These are phyloP conservation scores for Pangasius krempfi DNA, from an alignment of 2,797 vertebrate species.

Conservation along the genomic window DNA sequence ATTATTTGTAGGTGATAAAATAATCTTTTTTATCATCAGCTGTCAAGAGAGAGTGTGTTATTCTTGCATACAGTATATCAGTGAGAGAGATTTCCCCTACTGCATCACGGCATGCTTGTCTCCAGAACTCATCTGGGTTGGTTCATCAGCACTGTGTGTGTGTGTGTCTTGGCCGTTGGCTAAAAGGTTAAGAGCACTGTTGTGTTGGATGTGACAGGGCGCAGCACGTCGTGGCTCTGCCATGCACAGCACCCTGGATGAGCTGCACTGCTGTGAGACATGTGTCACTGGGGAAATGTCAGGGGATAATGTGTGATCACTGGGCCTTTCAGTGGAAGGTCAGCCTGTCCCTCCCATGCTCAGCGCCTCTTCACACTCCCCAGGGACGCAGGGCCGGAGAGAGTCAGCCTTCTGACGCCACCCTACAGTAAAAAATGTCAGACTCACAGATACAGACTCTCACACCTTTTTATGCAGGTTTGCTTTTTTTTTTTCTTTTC, in stretches of 20 bases:
- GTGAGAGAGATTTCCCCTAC: neutral
- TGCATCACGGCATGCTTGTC: neutral
- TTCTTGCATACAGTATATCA: neutral
- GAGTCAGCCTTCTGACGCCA: conserved; percentile 29
- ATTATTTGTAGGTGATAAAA: neutral
- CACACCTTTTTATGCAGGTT: neutral
- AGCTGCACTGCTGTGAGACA: conserved; percentile 62
- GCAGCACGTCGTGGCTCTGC: conserved; percentile 42
- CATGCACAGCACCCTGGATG: conserved; percentile 63
- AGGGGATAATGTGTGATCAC: conserved; percentile 76
- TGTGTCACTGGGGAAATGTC: conserved; percentile 76
- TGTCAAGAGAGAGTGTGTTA: neutral
- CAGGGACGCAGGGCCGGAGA: conserved; percentile 35
- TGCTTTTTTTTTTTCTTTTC: neutral
- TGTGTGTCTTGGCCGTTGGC: conserved; percentile 46
- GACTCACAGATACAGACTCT: conserved; percentile 16
- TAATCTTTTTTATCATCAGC: neutral
- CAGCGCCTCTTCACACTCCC: conserved; percentile 54
- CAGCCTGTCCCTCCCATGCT: conserved; percentile 65
- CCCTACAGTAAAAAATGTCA: conserved; percentile 55
- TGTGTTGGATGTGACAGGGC: conserved; percentile 50
- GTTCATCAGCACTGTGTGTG: neutral
- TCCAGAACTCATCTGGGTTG: neutral
- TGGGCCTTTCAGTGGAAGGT: conserved; percentile 72
- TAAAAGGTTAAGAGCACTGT: conserved; percentile 54